A percentile compares a stretch with the other conserved stretches of the same genome.
Conservation (phyloP, 2,113 vertebrate genomes). For the Orientallactaga bullata region DNA sequence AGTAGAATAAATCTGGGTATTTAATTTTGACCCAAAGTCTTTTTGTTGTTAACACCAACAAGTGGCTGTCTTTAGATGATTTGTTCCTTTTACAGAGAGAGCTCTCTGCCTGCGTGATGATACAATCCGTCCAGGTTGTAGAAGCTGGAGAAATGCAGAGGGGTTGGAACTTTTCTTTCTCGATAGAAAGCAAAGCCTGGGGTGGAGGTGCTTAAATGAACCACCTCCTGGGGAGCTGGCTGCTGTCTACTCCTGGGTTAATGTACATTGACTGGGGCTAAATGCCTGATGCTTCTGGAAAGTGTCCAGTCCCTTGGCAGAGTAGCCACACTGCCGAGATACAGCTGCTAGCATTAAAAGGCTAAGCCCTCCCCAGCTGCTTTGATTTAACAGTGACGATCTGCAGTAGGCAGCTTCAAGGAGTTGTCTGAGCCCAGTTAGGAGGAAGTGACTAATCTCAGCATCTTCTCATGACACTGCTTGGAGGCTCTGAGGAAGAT, state of each 20-base stretch:
- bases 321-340: conserved; percentile 68
- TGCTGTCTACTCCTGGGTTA: conserved; percentile 73
- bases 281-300: conserved; percentile 75
- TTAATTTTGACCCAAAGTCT: conserved; percentile 61
- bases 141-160: background rate
- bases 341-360: conserved; percentile 82
- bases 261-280: conserved; percentile 71
- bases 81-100: conserved; percentile 21
- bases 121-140: conserved; percentile 44
- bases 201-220: conserved; percentile 45
- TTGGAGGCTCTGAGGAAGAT: conserved; percentile 47
- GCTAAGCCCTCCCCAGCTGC: conserved; percentile 82
- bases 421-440: conserved; percentile 73
- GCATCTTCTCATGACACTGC: conserved; percentile 57
- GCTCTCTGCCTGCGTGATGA: conserved; percentile 21
- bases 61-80: conserved; percentile 34
- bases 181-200: conserved; percentile 39
- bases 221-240: conserved; percentile 53
- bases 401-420: conserved; percentile 66
- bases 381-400: conserved; percentile 76
- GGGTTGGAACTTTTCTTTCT: conserved; percentile 51
- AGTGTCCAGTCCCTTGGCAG: conserved; percentile 70
- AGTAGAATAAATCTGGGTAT: conserved; percentile 2
- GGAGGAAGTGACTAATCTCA: conserved; percentile 74
- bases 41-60: conserved; percentile 69